Evolutionary conservation across 2,888 invertebrate species (phyloP), one percentile per base, ranked within the genome.

Genomic region (Diogma glabrata): DNA sequence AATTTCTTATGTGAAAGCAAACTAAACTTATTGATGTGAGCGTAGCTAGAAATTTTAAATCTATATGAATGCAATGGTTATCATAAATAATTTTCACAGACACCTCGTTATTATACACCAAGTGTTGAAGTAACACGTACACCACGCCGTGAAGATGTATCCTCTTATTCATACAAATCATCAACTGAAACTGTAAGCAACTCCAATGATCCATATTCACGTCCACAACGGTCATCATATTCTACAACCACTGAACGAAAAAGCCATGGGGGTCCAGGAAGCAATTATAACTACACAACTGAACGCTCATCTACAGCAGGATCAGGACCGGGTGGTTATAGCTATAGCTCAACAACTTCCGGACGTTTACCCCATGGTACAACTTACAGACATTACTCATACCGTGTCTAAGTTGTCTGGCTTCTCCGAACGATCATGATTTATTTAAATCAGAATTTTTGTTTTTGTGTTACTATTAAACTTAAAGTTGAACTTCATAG

Each of bases 101-200:
- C 83, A 75, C 87, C 89, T 64, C 84, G 89, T 72, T 84, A 87
- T 78, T 87, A 87, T 77, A 82, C 87, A 74, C 84, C 87, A 70
- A 81, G 82, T 71, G 86, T 87, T 68, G 78, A 82, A 62, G 81
- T 81, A 55, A 60, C 63, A 52, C 72, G 75, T 64, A 76, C 77
- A 61, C 75, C 79, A 53, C 77, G 79, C 67, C 82, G 83, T 61
- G 85, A 87, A 70, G 78, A 86, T 75, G 85, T 87, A 75, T 89
- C 88, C 77, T 86, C 86, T 61, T 88, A 87, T 76, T 81, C 86
- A 59, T 87, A 87, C 76, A 73, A 77, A 69, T 80, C 82, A 69
- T 67, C 67, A 59, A 74, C 76, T 60, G 74, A 77, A 65, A 69
- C 75, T 68, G 71, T 73, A 59, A 67, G 74, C 62, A 70, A 66